phyloP scores from a whole-genome alignment of 2,797 vertebrate genomes.

The Cuculus canorus region DNA sequence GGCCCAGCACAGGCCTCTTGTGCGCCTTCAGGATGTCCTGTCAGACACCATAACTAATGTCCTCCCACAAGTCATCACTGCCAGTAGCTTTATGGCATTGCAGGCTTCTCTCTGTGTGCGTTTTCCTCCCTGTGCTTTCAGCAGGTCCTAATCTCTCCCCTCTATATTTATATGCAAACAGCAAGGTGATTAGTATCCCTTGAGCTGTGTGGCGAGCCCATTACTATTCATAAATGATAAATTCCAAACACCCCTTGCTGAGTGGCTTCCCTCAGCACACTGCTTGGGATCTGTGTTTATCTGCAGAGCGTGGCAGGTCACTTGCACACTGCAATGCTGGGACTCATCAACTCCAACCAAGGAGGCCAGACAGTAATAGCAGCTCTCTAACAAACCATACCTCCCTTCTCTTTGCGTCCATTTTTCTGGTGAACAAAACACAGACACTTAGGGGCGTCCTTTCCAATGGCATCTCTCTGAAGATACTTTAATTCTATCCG shows the following conservation, averaged over 20 bases:
- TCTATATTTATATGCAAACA: constrained; percentile 42
- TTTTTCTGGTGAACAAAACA: not conserved
- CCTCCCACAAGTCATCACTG: not conserved
- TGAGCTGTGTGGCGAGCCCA: constrained; percentile 1
- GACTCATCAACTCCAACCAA: constrained; percentile 16
- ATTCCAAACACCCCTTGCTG: constrained; percentile 23
- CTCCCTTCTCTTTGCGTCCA: not conserved
- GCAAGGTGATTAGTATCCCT: constrained; percentile 9
- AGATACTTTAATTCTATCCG: not conserved
- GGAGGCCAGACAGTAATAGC: not conserved
- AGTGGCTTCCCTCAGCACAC: not conserved
- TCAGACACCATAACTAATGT: not conserved
- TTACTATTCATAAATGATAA: constrained; percentile 60
- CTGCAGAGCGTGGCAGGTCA: constrained; percentile 22
- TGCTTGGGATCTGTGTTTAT: constrained; percentile 45
- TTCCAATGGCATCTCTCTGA: not conserved
- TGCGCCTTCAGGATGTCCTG: not conserved
- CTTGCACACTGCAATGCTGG: not conserved
- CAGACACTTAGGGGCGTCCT: not conserved
- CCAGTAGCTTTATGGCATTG: not conserved
- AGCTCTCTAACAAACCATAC: constrained; percentile 19
- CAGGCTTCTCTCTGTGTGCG: not conserved
- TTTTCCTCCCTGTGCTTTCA: not conserved
- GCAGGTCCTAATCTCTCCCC: constrained; percentile 13
- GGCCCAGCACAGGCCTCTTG: not conserved